phyloP scores from a whole-genome alignment of 2,797 vertebrate genomes.

The Ibycter americanus region DNA sequence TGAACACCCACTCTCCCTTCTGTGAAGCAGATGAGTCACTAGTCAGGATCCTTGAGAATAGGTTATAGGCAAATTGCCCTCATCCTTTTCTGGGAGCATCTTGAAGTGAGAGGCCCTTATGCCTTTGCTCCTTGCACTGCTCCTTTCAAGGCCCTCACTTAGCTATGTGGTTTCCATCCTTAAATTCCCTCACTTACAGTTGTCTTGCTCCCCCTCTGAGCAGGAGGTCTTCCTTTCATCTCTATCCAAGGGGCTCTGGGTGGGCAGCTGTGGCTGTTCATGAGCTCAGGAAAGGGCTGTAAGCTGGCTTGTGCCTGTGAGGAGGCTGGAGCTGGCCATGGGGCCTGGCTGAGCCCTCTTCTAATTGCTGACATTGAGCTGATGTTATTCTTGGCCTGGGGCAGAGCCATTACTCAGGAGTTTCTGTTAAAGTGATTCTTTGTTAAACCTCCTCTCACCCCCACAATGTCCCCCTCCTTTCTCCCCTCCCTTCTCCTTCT shows the following conservation, averaged over 20 bases:
- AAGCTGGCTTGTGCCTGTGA: constrained; percentile 52
- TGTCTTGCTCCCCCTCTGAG: neutral
- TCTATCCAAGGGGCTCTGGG: constrained; percentile 29
- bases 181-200: neutral
- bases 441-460: constrained; percentile 77
- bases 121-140: neutral
- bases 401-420: constrained; percentile 79
- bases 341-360: constrained; percentile 71
- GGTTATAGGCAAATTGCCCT: neutral
- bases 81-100: neutral
- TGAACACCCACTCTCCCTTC: neutral
- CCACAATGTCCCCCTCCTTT: constrained; percentile 28
- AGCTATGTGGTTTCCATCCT: neutral
- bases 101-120: neutral
- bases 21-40: neutral
- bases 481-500: constrained; percentile 56
- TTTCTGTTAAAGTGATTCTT: constrained; percentile 85
- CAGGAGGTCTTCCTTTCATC: constrained; percentile 48
- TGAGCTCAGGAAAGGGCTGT: constrained; percentile 72
- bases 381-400: constrained; percentile 86
- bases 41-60: neutral
- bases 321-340: constrained; percentile 40
- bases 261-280: constrained; percentile 39
- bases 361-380: constrained; percentile 84
- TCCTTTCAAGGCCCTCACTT: neutral